Conservation (phyloP, 2,888 invertebrate species). For the Mylabris sibirica region DNA sequence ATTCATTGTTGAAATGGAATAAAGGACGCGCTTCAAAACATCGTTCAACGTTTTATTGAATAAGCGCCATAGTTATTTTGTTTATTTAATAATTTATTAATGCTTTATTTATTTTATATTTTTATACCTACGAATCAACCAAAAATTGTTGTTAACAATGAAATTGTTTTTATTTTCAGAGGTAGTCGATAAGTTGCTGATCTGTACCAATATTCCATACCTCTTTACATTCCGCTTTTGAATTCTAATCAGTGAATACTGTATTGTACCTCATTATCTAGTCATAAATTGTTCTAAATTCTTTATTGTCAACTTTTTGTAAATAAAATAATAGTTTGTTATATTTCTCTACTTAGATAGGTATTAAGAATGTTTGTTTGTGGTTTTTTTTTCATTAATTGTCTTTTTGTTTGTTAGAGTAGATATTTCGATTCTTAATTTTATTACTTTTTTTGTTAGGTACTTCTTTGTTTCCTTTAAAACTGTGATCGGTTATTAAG, state of each 20-base stretch:
- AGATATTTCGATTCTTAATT: constrained; percentile 15
- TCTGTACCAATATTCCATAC: constrained; percentile 26
- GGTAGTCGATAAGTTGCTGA: background rate
- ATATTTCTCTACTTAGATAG: constrained; percentile 24
- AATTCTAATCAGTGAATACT: constrained; percentile 24
- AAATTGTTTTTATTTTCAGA: constrained; percentile 16
- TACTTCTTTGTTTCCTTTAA: constrained; percentile 32
- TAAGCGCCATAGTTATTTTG: background rate
- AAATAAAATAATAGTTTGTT: constrained; percentile 30
- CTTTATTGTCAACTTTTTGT: constrained; percentile 26
- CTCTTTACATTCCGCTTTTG: constrained; percentile 36
- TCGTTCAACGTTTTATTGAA: background rate
- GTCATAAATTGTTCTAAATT: constrained; percentile 39
- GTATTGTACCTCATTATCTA: constrained; percentile 43
- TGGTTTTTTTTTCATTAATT: background rate
- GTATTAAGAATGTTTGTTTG: constrained; percentile 19
- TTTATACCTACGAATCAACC: background rate
- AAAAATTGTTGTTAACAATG: background rate
- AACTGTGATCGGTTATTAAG: constrained; percentile 47
- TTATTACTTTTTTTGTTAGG: constrained; percentile 15
- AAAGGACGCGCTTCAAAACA: background rate
- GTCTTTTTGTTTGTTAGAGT: constrained; percentile 26
- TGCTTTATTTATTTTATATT: constrained; percentile 2
- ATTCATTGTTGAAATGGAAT: background rate
- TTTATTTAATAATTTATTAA: background rate